Percentiles rank a stretch among this genome's conserved stretches.
phyloP scores from a whole-genome alignment of 2,888 invertebrate species.

The Rosalia funebris region DNA sequence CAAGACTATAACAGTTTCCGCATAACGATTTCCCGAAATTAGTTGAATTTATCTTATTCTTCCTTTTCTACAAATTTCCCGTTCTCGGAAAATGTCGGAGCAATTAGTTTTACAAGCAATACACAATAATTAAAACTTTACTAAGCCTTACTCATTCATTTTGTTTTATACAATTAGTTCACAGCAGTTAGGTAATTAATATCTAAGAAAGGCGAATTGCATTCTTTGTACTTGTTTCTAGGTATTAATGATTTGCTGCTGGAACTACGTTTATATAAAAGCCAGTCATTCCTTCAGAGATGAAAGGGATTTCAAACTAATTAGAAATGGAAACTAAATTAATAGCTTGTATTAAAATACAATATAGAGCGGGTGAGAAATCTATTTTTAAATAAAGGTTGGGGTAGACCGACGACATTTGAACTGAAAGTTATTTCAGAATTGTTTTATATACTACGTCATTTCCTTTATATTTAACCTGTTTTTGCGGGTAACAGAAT shows the following conservation, averaged over 20 bases:
- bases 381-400: too few species aligned
- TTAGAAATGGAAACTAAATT: neutral
- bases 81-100: neutral
- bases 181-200: neutral
- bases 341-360: too few species aligned
- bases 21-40: too few species aligned
- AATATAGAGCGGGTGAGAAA: too few species aligned
- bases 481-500: too few species aligned
- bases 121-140: neutral
- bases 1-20: too few species aligned
- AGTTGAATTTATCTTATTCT: too few species aligned
- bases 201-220: neutral
- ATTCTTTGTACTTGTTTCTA: neutral
- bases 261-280: neutral
- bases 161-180: neutral
- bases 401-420: too few species aligned
- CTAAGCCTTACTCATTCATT: neutral
- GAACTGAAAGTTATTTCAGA: too few species aligned
- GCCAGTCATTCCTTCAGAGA: neutral
- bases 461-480: too few species aligned
- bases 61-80: too few species aligned
- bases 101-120: neutral
- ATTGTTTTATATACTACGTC: too few species aligned
- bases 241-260: neutral
- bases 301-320: neutral